phyloP scores from a whole-genome alignment of 2,888 invertebrate species.

The Pseudoips prasinana region DNA sequence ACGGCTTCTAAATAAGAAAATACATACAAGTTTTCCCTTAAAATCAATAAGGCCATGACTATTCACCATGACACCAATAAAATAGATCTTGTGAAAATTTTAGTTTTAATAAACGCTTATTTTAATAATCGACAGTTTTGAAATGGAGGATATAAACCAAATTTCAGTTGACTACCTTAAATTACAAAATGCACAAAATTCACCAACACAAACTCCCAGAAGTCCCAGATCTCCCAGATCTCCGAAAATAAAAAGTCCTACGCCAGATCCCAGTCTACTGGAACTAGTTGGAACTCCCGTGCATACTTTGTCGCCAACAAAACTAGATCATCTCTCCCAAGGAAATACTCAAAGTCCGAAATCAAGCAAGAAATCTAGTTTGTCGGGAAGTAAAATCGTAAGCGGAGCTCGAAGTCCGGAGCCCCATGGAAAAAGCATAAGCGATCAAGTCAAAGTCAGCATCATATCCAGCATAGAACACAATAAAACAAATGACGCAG shows the following conservation, averaged over 20 bases:
- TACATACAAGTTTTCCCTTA: too few relatives aligned
- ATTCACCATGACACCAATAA: slow-evolving; percentile 17
- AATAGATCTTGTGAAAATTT: slow-evolving; percentile 40
- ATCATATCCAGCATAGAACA: slow-evolving; percentile 1
- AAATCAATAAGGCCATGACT: slow-evolving; percentile 55
- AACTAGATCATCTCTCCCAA: too few relatives aligned
- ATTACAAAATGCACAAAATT: too few relatives aligned
- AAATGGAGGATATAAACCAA: slow-evolving; percentile 21
- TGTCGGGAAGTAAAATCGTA: neutral
- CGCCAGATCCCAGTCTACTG: neutral
- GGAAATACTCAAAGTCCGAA: neutral
- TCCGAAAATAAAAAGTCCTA: neutral
- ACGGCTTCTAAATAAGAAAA: too few relatives aligned
- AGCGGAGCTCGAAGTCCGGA: slow-evolving; percentile 36
- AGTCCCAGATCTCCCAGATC: neutral
- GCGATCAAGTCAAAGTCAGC: slow-evolving; percentile 44
- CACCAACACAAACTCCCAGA: too few relatives aligned
- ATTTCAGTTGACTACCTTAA: too few relatives aligned
- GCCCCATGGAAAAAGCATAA: slow-evolving; percentile 44
- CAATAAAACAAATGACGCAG: slow-evolving; percentile 2
- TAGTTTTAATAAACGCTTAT: slow-evolving; percentile 23
- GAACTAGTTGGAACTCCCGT: too few relatives aligned
- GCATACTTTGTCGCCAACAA: too few relatives aligned
- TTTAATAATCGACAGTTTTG: slow-evolving; percentile 13
- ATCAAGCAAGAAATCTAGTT: slow-evolving; percentile 6